Evolutionary conservation across 2,888 invertebrate genomes (phyloP).

Genomic region (Lucinisca nassula): DNA sequence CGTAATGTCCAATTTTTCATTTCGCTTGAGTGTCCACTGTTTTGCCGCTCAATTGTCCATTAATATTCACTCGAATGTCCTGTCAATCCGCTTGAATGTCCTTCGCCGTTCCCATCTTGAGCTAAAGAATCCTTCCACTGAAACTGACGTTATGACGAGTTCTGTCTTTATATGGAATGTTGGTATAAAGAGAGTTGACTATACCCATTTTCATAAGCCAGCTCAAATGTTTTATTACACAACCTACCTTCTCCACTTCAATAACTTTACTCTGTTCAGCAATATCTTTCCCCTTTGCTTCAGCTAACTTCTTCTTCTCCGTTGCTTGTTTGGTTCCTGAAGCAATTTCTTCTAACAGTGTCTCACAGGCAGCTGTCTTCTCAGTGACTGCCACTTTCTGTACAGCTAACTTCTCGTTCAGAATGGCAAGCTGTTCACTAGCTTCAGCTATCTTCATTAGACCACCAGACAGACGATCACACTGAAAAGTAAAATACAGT

Average conservation of each 20-base stretch:
- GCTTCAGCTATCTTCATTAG: constrained; percentile 96
- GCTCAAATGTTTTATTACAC: too few species aligned
- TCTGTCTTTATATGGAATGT: too few species aligned
- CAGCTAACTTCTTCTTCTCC: constrained; percentile 94
- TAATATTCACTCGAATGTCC: too few species aligned
- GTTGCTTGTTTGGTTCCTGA: constrained; percentile 90
- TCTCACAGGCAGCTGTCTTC: constrained; percentile 94
- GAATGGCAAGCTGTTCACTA: constrained; percentile 93
- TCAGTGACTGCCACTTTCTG: constrained; percentile 95
- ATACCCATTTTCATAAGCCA: too few species aligned
- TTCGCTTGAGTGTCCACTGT: too few species aligned
- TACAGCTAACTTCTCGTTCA: constrained; percentile 94
- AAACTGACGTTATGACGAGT: too few species aligned
- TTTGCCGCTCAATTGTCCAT: too few species aligned
- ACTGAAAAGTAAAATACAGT: constrained; percentile 89
- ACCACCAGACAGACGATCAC: constrained; percentile 92
- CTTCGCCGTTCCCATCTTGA: too few species aligned
- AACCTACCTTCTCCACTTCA: constrained; percentile 91
- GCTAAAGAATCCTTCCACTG: too few species aligned
- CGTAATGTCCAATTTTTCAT: too few species aligned
- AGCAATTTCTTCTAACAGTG: constrained; percentile 93
- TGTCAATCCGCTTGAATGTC: too few species aligned
- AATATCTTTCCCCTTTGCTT: constrained; percentile 94
- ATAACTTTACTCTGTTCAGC: constrained; percentile 94
- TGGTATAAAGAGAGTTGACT: too few species aligned